Base-by-base conservation (phyloP, 2,113 vertebrate genomes). In the Sarotherodon lohbergeri region DNA sequence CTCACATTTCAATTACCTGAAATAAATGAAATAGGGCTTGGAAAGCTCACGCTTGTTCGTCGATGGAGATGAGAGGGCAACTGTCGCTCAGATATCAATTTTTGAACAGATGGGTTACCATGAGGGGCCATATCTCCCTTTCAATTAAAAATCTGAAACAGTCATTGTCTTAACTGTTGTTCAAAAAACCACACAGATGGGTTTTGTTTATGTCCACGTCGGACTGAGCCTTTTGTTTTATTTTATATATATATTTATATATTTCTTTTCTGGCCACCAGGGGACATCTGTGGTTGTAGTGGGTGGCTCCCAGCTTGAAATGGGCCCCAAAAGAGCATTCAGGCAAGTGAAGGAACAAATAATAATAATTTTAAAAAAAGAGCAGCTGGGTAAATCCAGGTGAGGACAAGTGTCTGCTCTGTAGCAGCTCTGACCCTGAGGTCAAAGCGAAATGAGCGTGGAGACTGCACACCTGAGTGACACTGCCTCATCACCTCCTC, bases 21-120 rank as follows among this genome's bases (percentile, higher is more conserved):
- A 94, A 93, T 91, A 94, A 94, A 95, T 95, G 84, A 92, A 92
- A 95, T 88, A 88, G 90, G 89, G 89, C 81, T 92, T 46, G 90
- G 56, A 89, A 92, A 92, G 88, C 92, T 95, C 93, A 91, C 91
- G 91, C 92, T 80, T 92, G 89, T 86, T 92, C 89, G 34, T 87
- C 84, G 63, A 91, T 90, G 88, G 93, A 93, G 92, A 91, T 93
- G 90, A 92, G 94, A 95, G 93, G 92, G 90, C 93, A 92, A 93
- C 93, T 89, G 90, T 90, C 91, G 86, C 91, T 92, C 89, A 92
- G 86, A 95, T 90, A 95, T 93, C 92, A 92, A 91, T 93, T 90
- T 92, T 91, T 90, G 91, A 95, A 94, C 95, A 95, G 95, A 95
- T 95, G 95, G 94, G 92, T 92, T 90, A 89, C 92, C 93, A 92